These are phyloP conservation scores for Numenius arquata DNA, from an alignment of 2,113 vertebrate species.

Conservation along the genomic window DNA sequence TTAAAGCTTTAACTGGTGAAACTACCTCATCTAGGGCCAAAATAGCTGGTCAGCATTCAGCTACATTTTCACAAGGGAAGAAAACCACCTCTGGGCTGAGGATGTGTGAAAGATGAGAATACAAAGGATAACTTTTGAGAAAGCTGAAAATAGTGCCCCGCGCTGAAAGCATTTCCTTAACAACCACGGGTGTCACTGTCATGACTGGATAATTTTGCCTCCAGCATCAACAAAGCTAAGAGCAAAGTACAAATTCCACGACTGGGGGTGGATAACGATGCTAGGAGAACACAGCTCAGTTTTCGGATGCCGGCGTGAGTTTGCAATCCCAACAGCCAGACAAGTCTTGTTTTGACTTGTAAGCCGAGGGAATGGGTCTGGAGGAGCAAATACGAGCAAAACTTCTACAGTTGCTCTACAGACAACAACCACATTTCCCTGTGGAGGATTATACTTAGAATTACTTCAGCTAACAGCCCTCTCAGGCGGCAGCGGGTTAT, in stretches of 20 bases:
- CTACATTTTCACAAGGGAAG: not conserved
- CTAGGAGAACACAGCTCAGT: not conserved
- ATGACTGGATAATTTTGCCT: slow-evolving; percentile 5
- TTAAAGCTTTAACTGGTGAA: not conserved
- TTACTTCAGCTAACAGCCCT: not conserved
- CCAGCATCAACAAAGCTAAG: slow-evolving; percentile 32
- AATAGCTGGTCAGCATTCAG: not conserved
- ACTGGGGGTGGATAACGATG: not conserved
- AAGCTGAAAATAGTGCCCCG: not conserved
- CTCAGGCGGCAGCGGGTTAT: not conserved
- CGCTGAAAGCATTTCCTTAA: slow-evolving; percentile 9
- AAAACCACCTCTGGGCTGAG: not conserved
- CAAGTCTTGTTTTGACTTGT: not conserved
- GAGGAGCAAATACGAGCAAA: not conserved
- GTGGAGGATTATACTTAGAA: not conserved
- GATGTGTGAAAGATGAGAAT: not conserved
- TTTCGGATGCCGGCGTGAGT: not conserved
- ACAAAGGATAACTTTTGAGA: not conserved
- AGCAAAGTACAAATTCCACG: not conserved
- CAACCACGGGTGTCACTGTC: not conserved
- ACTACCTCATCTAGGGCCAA: not conserved
- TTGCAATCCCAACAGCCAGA: slow-evolving; percentile 14
- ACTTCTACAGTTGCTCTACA: not conserved
- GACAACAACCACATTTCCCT: not conserved
- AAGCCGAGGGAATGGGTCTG: not conserved